Evolutionary conservation across 2,888 invertebrate genomes (phyloP).

Genomic region (Eurytoma adleriae): DNA sequence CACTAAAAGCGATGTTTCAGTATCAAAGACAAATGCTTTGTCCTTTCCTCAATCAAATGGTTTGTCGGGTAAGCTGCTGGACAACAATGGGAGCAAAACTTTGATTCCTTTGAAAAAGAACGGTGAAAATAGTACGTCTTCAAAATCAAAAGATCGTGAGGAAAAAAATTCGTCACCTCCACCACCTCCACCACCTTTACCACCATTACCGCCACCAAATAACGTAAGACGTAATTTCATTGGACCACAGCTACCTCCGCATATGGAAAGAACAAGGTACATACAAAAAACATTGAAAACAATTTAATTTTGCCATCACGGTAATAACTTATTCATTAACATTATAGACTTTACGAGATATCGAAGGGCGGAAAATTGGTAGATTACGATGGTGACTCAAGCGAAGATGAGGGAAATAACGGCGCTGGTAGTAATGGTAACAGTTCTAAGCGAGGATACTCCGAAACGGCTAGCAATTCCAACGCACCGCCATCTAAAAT

Average conservation of each 20-base stretch:
- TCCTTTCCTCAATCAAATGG: constrained; percentile 49
- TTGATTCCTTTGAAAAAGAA: constrained; percentile 29
- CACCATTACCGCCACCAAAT: constrained; percentile 35
- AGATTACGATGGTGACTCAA: constrained; percentile 72
- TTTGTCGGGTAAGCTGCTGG: constrained; percentile 44
- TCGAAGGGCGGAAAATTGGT: constrained; percentile 72
- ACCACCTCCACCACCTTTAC: constrained; percentile 38
- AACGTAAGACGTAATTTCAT: constrained; percentile 66
- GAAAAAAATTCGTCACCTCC: constrained; percentile 41
- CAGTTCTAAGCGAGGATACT: constrained; percentile 22
- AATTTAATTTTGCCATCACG: background rate
- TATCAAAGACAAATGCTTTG: background rate
- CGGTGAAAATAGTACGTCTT: constrained; percentile 58
- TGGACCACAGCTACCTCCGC: constrained; percentile 69
- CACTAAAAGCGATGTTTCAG: constrained; percentile 27
- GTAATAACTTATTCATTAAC: background rate
- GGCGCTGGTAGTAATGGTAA: background rate
- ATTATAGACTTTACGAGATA: constrained; percentile 43
- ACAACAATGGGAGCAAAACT: constrained; percentile 29
- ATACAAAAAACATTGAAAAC: background rate
- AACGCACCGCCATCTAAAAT: constrained; percentile 24
- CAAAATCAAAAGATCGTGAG: constrained; percentile 34
- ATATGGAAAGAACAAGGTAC: constrained; percentile 64
- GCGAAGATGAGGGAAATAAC: constrained; percentile 70
- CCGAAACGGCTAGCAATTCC: constrained; percentile 51